A percentile compares a stretch with the other conserved stretches of the same genome.
These are phyloP conservation scores for Halisarca cf. caerulea DNA, from an alignment of 37 sponge, comb jelly and placozoan genomes.

Conservation along the genomic window DNA sequence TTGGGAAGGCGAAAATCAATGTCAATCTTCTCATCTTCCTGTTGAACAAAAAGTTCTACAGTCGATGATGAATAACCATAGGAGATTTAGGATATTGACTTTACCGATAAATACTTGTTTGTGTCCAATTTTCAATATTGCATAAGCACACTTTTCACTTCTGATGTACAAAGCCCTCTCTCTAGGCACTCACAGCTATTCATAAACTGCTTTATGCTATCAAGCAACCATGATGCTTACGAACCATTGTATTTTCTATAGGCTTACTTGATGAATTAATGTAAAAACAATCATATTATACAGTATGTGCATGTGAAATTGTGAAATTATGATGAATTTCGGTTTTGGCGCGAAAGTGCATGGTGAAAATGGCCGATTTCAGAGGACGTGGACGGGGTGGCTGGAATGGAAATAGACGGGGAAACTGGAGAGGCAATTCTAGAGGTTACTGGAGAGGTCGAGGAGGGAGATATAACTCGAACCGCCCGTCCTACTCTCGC, in stretches of 20 bases:
- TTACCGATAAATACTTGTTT: background rate
- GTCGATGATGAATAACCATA: constrained; percentile 33
- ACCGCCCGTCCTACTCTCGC: background rate
- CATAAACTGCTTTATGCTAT: no score
- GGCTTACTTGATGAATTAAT: no score
- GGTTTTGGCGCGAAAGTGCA: no score
- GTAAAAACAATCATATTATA: no score
- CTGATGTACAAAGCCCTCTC: no score
- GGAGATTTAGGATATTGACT: constrained; percentile 3
- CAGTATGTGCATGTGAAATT: no score
- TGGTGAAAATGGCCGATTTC: background rate
- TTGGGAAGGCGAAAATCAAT: constrained; percentile 89
- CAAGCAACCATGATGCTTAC: no score
- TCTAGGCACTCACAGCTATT: no score
- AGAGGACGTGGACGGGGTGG: constrained; percentile 13
- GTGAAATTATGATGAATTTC: no score
- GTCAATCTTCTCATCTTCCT: constrained; percentile 96
- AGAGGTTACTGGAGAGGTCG: constrained; percentile 42
- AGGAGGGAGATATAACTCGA: constrained; percentile 1
- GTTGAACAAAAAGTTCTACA: constrained; percentile 99
- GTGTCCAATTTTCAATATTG: no score
- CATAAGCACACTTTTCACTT: no score
- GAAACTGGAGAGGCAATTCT: constrained; percentile 23
- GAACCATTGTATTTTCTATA: no score
- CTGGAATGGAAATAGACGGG: background rate